A percentile compares a stretch with the other conserved stretches of the same genome.
Conservation (phyloP, 2,888 invertebrate species). For the Anticlea derivata region DNA sequence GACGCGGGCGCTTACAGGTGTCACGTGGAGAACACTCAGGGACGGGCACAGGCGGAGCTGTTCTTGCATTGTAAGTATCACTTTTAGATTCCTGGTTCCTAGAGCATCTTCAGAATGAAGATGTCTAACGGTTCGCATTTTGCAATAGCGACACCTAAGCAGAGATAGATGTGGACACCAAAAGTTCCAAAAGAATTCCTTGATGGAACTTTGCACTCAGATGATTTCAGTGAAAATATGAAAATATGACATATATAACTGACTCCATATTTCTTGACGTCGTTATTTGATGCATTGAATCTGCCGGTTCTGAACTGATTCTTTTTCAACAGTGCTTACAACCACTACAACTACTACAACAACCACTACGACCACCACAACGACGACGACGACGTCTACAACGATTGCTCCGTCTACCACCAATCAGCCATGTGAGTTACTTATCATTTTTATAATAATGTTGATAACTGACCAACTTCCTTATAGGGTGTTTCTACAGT, state of each 20-base stretch:
- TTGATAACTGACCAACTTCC: too few species aligned
- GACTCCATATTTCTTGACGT: too few species aligned
- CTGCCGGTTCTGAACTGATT: conserved; percentile 2
- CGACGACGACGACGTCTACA: conserved; percentile 64
- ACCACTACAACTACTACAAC: conserved; percentile 67
- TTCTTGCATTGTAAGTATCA: conserved; percentile 86
- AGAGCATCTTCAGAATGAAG: too few species aligned
- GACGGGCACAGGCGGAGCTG: conserved; percentile 87
- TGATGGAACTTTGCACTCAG: too few species aligned
- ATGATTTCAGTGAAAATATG: too few species aligned
- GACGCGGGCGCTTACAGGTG: conserved; percentile 88
- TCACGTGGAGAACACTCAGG: conserved; percentile 86
- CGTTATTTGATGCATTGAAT: too few species aligned
- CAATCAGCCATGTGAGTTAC: conserved; percentile 62
- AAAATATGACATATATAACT: too few species aligned
- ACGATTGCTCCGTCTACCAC: conserved; percentile 60
- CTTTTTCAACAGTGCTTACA: conserved; percentile 56
- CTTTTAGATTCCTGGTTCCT: not conserved
- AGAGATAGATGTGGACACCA: too few species aligned
- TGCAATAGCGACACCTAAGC: too few species aligned
- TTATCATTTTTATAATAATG: not conserved
- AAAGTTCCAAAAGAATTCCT: too few species aligned
- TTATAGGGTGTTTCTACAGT: too few species aligned
- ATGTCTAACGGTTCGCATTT: too few species aligned
- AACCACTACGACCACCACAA: conserved; percentile 61